Conservation (phyloP, 2,888 invertebrate species). For the Epistrophe grossulariae region DNA sequence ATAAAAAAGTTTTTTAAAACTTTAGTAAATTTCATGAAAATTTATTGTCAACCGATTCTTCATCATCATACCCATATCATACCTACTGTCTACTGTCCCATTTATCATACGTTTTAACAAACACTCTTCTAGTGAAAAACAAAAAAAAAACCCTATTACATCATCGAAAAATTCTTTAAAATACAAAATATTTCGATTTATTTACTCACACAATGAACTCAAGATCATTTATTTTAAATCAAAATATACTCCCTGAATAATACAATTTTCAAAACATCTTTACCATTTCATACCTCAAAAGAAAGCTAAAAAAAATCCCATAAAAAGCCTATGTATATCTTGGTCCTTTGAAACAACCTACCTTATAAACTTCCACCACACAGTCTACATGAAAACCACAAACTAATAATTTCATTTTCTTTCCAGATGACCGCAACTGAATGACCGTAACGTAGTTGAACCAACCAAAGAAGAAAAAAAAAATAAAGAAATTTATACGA, state of each 20-base stretch:
- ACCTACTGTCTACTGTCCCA: neutral
- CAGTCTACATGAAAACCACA: conserved; percentile 40
- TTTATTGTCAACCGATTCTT: neutral
- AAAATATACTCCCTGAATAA: conserved; percentile 53
- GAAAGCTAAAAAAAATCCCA: conserved; percentile 1
- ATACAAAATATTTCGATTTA: conserved; percentile 59
- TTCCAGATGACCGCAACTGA: conserved; percentile 75
- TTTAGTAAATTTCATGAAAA: neutral
- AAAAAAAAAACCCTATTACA: neutral
- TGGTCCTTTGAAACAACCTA: conserved; percentile 44
- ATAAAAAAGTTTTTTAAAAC: neutral
- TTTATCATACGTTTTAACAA: neutral
- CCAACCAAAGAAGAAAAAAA: conserved; percentile 14
- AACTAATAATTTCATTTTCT: conserved; percentile 74
- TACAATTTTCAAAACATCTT: conserved; percentile 21
- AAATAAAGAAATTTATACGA: conserved; percentile 46
- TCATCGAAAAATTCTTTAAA: conserved; percentile 43
- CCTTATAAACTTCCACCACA: conserved; percentile 31
- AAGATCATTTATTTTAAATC: conserved; percentile 72
- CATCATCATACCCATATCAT: neutral
- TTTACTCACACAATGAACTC: conserved; percentile 61
- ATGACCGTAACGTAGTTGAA: conserved; percentile 64
- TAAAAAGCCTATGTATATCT: conserved; percentile 18
- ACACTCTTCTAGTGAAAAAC: neutral
- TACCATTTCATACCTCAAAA: conserved; percentile 10